phyloP scores from a whole-genome alignment of 2,888 invertebrate genomes.

The Electrophaes corylata region DNA sequence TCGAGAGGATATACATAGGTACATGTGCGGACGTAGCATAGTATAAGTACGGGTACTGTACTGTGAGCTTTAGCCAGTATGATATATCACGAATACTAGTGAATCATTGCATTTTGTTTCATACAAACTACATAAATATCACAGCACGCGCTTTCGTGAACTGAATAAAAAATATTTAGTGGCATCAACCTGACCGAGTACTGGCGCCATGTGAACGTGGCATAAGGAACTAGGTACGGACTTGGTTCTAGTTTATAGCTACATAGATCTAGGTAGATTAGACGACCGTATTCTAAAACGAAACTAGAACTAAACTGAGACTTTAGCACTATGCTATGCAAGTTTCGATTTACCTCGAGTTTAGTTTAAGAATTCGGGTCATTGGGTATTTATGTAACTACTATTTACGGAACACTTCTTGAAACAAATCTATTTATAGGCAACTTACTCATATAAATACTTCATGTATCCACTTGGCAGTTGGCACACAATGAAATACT shows the following conservation, averaged over 20 bases:
- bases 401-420: not conserved
- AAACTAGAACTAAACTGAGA: not conserved
- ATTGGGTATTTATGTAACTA: not conserved
- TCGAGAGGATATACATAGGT: not conserved
- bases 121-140: too few species aligned
- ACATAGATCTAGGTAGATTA: constrained; percentile 1
- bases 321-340: not conserved
- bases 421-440: not conserved
- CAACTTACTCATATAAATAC: not conserved
- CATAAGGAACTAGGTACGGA: constrained; percentile 24
- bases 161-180: too few species aligned
- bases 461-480: constrained; percentile 7
- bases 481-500: constrained; percentile 17
- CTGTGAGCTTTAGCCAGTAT: too few species aligned
- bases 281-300: not conserved
- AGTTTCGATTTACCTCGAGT: not conserved
- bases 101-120: too few species aligned
- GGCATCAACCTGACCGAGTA: not conserved
- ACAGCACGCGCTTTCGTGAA: too few species aligned
- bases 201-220: constrained; percentile 10
- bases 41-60: too few species aligned
- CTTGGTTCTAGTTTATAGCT: constrained; percentile 9
- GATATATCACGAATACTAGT: too few species aligned
- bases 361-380: not conserved
- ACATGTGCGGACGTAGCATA: too few species aligned